These are phyloP conservation scores for Pelobates fuscus DNA, from an alignment of 2,113 vertebrate species.

Conservation along the genomic window DNA sequence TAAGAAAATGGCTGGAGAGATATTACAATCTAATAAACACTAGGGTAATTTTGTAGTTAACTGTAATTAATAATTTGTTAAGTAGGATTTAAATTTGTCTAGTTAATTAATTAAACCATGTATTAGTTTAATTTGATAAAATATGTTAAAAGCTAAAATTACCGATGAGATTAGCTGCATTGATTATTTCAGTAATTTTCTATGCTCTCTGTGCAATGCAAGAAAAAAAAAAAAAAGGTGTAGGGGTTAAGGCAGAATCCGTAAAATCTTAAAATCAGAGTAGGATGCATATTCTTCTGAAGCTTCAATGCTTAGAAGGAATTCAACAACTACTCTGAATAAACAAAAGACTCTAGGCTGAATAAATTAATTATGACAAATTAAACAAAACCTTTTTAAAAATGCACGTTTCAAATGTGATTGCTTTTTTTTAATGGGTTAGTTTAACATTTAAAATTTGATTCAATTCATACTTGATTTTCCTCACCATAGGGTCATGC, in stretches of 20 bases:
- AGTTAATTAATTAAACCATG: too few relatives aligned
- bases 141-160: too few relatives aligned
- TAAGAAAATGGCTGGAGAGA: too few relatives aligned
- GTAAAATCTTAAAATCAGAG: conserved; percentile 6
- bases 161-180: too few relatives aligned
- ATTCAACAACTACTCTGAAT: conserved; percentile 60
- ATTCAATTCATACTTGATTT: conserved; percentile 69
- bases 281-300: not conserved
- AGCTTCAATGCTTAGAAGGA: conserved; percentile 44
- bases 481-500: conserved; percentile 57
- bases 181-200: too few relatives aligned
- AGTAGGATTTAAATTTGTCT: too few relatives aligned
- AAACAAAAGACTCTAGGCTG: conserved; percentile 55
- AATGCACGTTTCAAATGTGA: conserved; percentile 61
- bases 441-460: conserved; percentile 67
- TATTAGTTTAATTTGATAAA: too few relatives aligned
- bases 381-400: conserved; percentile 65
- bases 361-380: conserved; percentile 60
- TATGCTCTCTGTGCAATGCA: too few relatives aligned
- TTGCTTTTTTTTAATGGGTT: conserved; percentile 66
- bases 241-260: conserved; percentile 14
- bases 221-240: too few relatives aligned
- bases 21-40: too few relatives aligned
- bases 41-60: too few relatives aligned
- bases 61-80: too few relatives aligned